Evolutionary conservation across 2,113 vertebrate genomes (phyloP), one percentile per base, ranked within the genome.

Genomic region (Micromys minutus): DNA sequence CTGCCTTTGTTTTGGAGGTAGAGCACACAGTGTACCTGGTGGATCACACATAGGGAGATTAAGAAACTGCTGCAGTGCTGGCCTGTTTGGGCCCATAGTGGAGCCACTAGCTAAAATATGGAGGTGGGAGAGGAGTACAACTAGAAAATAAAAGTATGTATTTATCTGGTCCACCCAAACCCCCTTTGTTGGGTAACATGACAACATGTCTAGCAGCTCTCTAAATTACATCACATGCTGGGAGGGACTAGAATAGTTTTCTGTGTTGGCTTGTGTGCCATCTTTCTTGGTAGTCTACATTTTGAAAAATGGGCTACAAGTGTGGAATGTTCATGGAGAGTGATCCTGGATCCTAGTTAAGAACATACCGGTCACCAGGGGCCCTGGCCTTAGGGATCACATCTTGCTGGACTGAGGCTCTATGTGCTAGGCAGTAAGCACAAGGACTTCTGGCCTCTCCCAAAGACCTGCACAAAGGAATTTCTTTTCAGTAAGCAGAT

Each of bases 161-260:
- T 67, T 8, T 47, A 19, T n/a, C n/a, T n/a, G 39, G 7, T 52
- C 31, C 9, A 5, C 34, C 15, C 1, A 74, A 86, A 61, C 7
- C 31, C 45, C 39, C 0, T 0, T 47, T 26, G 22, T 19, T 57
- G 1, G 7, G 42, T n/a, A 39, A 15, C 36, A 3, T 2, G 17
- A 22, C 76, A 57, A 3, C 45, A 7, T 3, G 13, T 15, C 67
- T 31, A 39, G 22, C 34, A 50, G 55, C 7, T 8, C 47, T 74
- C 39, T 26, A 34, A n/a, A 22, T 57, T 50, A 26, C 5, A 42
- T 55, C 17, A 16, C 17, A 0, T 34, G 9, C 36, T 17, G 42
- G 39, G 55, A 16, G 24, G 45, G 63, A 31, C 16, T 24, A 17
- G 19, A n/a, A 29, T 11, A 59, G 50, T 3, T 50, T 52, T 34